Evolutionary conservation across 1,140 invertebrate genomes (phyloP).

Genomic region (Orchesella cincta): DNA sequence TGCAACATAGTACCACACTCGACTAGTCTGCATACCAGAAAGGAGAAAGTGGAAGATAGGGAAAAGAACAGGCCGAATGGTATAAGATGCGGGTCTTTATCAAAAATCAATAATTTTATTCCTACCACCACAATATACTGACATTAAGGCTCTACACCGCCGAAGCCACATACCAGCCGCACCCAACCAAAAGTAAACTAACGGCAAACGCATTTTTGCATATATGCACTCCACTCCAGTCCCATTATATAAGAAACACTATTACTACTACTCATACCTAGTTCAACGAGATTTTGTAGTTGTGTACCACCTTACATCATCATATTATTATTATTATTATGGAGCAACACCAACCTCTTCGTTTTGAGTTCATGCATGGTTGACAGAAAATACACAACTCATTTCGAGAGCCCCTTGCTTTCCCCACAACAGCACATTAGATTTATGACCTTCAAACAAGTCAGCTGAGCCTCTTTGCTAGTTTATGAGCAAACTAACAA

Average conservation of each 20-base stretch:
- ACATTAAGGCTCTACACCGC: slow-evolving; percentile 9
- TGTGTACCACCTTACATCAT: background rate
- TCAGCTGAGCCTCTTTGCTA: background rate
- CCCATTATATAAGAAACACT: background rate
- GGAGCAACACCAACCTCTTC: no score
- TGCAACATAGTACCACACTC: background rate
- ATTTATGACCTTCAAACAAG: slow-evolving; percentile 11
- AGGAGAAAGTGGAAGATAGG: background rate
- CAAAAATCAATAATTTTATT: slow-evolving; percentile 31
- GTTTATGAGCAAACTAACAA: background rate
- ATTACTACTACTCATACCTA: no score
- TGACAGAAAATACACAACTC: slow-evolving; percentile 15
- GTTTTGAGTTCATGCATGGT: background rate
- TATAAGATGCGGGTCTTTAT: slow-evolving; percentile 28
- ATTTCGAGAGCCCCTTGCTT: background rate
- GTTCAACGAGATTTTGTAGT: background rate
- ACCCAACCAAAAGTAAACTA: slow-evolving; percentile 1
- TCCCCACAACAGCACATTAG: background rate
- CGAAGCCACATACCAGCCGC: background rate
- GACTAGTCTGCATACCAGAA: background rate
- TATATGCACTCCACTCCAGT: slow-evolving; percentile 9
- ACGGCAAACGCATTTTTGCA: slow-evolving; percentile 21
- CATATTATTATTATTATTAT: background rate
- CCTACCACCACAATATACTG: slow-evolving; percentile 18
- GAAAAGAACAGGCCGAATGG: slow-evolving; percentile 19